Conservation (phyloP, 2,888 invertebrate species). For the Aquatica leii region DNA sequence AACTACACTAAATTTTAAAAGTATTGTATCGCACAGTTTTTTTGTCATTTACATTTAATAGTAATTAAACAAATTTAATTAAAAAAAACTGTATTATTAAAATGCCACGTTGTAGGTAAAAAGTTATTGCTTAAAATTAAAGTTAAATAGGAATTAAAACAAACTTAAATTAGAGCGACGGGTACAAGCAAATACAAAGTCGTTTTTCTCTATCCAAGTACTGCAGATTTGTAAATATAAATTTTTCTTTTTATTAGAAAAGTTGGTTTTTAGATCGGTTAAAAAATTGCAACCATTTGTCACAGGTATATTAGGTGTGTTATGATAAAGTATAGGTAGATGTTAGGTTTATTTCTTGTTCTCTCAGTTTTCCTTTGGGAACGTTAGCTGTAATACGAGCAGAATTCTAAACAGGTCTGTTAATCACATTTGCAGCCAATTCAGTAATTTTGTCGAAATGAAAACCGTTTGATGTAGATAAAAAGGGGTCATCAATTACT, state of each 20-base stretch:
- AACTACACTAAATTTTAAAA: too few relatives aligned
- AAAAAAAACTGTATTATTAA: too few relatives aligned
- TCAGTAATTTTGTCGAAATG: slow-evolving; percentile 55
- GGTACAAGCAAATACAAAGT: too few relatives aligned
- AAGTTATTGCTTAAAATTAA: too few relatives aligned
- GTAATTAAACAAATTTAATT: too few relatives aligned
- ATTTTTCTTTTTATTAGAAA: slow-evolving; percentile 26
- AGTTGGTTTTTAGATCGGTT: slow-evolving; percentile 43
- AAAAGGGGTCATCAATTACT: slow-evolving; percentile 54
- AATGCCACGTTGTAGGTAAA: too few relatives aligned
- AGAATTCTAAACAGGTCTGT: slow-evolving; percentile 58
- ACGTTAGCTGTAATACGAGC: slow-evolving; percentile 50
- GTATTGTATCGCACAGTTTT: too few relatives aligned
- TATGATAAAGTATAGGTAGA: slow-evolving; percentile 48
- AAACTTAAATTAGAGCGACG: neutral
- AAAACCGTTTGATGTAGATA: slow-evolving; percentile 56
- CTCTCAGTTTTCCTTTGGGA: slow-evolving; percentile 46
- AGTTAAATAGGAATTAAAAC: too few relatives aligned
- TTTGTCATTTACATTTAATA: too few relatives aligned
- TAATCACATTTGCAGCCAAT: slow-evolving; percentile 56
- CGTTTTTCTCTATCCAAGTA: too few relatives aligned
- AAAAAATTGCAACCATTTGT: slow-evolving; percentile 52
- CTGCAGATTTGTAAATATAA: slow-evolving; percentile 6
- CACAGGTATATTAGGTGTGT: slow-evolving; percentile 53
- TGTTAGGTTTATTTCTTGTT: slow-evolving; percentile 40